Evolutionary conservation across 2,797 vertebrate species (phyloP).

Genomic region (Zalophus californianus): DNA sequence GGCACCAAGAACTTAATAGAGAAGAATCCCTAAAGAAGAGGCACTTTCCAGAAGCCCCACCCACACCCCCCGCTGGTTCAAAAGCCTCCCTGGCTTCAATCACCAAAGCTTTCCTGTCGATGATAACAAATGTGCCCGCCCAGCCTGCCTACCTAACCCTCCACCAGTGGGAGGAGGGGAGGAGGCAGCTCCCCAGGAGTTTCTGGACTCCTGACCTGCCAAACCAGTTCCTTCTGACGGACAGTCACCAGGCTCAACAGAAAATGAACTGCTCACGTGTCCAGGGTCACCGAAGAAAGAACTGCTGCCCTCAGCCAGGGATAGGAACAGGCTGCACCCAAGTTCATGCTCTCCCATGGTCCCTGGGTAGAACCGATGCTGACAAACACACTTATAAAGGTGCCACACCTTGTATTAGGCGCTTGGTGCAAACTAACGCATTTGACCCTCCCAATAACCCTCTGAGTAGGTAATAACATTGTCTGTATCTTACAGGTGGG

Average conservation of each 20-base stretch:
- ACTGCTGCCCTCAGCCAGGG: fast-evolving
- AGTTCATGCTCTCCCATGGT: fast-evolving
- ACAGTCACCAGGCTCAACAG: background rate
- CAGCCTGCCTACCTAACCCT: fast-evolving
- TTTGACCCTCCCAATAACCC: fast-evolving
- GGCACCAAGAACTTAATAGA: background rate
- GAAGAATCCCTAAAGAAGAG: fast-evolving
- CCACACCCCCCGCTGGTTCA: fast-evolving
- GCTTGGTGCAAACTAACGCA: fast-evolving
- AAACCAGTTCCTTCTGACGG: slow-evolving; percentile 23
- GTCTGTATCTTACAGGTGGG: background rate
- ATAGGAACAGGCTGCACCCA: too few species aligned
- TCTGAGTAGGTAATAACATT: fast-evolving
- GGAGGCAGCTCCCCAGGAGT: background rate
- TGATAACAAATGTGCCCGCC: background rate
- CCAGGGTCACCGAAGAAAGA: background rate
- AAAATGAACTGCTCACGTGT: background rate
- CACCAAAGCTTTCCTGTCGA: background rate
- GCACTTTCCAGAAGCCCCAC: background rate
- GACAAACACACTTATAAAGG: fast-evolving
- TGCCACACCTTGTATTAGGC: fast-evolving
- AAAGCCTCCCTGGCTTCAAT: too few species aligned
- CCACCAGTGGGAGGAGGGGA: background rate
- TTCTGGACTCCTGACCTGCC: slow-evolving; percentile 58
- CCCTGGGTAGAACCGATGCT: fast-evolving